Evolutionary conservation across 2,797 vertebrate genomes (phyloP).

Genomic region (Sebastolobus altivelis): DNA sequence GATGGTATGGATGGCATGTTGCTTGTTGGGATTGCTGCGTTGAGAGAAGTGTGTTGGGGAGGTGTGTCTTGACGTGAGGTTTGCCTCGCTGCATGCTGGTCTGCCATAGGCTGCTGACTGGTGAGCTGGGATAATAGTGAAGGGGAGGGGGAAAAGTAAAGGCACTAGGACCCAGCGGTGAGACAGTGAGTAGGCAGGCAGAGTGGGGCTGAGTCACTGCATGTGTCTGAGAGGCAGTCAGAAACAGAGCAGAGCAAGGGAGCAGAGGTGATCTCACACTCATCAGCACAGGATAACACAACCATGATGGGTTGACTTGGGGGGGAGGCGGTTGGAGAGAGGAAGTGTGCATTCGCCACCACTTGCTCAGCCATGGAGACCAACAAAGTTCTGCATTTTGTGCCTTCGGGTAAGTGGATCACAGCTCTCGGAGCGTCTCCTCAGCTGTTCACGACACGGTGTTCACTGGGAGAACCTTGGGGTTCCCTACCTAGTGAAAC

Average conservation of each 20-base stretch:
- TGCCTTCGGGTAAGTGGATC: slow-evolving; percentile 86
- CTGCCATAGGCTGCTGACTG: slow-evolving; percentile 51
- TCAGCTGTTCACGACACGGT: slow-evolving; percentile 67
- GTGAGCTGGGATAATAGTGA: slow-evolving; percentile 44
- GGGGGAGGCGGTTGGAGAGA: slow-evolving; percentile 70
- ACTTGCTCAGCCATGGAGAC: slow-evolving; percentile 84
- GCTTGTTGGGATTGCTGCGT: slow-evolving; percentile 1
- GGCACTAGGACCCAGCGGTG: slow-evolving; percentile 86
- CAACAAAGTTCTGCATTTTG: slow-evolving; percentile 91
- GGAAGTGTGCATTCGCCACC: slow-evolving; percentile 76
- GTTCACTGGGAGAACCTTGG: slow-evolving; percentile 75
- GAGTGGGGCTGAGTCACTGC: slow-evolving; percentile 88
- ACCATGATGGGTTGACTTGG: slow-evolving; percentile 89
- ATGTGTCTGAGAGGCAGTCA: slow-evolving; percentile 85
- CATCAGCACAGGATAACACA: slow-evolving; percentile 85
- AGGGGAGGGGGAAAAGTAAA: background rate
- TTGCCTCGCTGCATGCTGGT: slow-evolving; percentile 19
- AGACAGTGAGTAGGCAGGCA: slow-evolving; percentile 71
- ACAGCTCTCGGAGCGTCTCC: slow-evolving; percentile 57
- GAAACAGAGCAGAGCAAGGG: slow-evolving; percentile 77
- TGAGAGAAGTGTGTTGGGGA: slow-evolving; percentile 28
- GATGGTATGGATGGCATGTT: slow-evolving; percentile 27
- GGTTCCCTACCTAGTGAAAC: slow-evolving; percentile 83
- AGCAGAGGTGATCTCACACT: slow-evolving; percentile 86
- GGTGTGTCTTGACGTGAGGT: slow-evolving; percentile 57